Evolutionary conservation across 2,113 vertebrate genomes (phyloP), one percentile per base, ranked within the genome.

Genomic region (Tragelaphus buxtoni): DNA sequence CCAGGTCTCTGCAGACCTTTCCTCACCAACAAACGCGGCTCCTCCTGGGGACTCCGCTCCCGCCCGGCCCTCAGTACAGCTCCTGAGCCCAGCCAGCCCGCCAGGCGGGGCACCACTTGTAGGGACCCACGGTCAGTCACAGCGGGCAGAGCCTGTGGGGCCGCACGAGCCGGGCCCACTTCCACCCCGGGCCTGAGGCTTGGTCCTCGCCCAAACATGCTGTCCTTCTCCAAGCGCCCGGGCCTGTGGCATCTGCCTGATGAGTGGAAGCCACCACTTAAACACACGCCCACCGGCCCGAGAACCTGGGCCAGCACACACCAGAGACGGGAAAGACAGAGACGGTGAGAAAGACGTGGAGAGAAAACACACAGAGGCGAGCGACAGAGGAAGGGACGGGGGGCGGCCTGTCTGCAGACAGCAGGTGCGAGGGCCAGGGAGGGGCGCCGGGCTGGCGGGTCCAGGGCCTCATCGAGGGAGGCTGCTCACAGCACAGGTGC

Each of bases 1-100:
- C 35, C 10, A 28, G 72, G 42, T 47, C 11, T 76, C 42, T 45
- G 76, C 1, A 5, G 47, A n/a, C 47, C 47, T 51, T 20, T 18
- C 4, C 10, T 77, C 4, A 49, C 0, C 76, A 22, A 9, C 5
- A 5, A 3, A 49, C 1, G 3, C 5, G 1, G 17, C 30, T 20
- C 74, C 5, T 32, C 30, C 30, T 7, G 28, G 76, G 2, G 47
- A 20, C 76, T 24, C 3, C 2, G 9, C 30, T 11, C 17, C 76
- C 10, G 0, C 8, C 14, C 2, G 1, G 17, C 30, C 9, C 45
- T 14, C 5, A 14, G 74, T 9, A 26, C 26, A 5, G 74, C 45
- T 77, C 74, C 45, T 4, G 4, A 18, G 45, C 26, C 45, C 26
- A 28, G 74, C 74, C 9, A 1, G 74, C 16, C 74, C 4, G 2